Percentiles rank a stretch among this genome's conserved stretches.
phyloP scores from a whole-genome alignment of 2,113 vertebrate species.

The Danionella cerebrum region DNA sequence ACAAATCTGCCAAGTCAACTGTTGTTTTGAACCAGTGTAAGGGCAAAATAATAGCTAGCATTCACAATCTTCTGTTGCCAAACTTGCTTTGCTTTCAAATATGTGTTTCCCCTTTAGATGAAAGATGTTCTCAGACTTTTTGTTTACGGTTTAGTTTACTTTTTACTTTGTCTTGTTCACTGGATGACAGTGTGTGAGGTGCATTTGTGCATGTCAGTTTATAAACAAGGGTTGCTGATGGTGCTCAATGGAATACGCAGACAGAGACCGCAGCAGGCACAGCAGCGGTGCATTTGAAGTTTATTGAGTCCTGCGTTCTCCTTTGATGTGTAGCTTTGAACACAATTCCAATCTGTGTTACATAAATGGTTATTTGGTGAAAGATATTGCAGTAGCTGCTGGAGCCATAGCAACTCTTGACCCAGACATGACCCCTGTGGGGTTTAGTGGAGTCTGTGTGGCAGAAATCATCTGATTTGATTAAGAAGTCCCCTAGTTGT shows the following conservation, averaged over 20 bases:
- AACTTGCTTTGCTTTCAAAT: no score
- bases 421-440: conserved; percentile 12
- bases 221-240: background rate
- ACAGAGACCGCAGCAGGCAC: background rate
- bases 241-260: background rate
- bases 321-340: conserved; percentile 18
- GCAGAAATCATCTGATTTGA: background rate
- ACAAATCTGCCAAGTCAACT: no score
- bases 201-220: background rate
- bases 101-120: no score
- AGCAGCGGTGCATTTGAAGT: background rate
- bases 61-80: no score
- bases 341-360: conserved; percentile 23
- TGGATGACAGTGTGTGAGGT: background rate
- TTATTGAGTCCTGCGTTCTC: conserved; percentile 5
- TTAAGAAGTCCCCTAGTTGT: background rate
- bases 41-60: no score
- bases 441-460: background rate
- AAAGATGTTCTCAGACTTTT: no score
- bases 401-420: conserved; percentile 1
- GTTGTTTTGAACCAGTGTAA: no score
- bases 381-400: background rate
- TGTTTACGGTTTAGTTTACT: no score
- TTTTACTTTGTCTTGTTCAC: background rate
- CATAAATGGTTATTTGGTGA: conserved; percentile 18